These are phyloP conservation scores for Clarias laeviceps DNA, from an alignment of 2,797 vertebrate species.

Conservation along the genomic window DNA sequence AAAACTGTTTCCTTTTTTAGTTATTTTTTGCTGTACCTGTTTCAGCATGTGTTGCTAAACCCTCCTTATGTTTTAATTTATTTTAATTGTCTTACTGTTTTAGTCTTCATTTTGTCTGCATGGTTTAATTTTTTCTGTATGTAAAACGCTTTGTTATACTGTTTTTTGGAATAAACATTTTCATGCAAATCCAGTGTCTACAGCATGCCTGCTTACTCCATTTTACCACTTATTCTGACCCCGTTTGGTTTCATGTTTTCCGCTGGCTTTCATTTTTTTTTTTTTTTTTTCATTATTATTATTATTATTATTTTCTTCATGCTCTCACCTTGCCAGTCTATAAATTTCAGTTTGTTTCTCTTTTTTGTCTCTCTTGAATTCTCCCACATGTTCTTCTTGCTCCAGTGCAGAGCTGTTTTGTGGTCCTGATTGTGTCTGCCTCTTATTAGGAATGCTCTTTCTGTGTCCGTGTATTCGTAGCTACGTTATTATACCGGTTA, in stretches of 20 bases:
- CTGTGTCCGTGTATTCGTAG: not conserved
- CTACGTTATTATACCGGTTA: not conserved
- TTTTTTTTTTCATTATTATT: too few relatives aligned
- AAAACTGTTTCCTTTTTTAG: constrained; percentile 32
- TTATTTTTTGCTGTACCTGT: constrained; percentile 23
- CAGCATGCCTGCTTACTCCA: constrained; percentile 69
- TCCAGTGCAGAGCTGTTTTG: constrained; percentile 21
- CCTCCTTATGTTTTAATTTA: constrained; percentile 47
- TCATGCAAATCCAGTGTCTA: constrained; percentile 52
- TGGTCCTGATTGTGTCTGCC: constrained; percentile 12
- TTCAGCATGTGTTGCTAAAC: constrained; percentile 29
- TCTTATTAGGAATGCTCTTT: constrained; percentile 26
- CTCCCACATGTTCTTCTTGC: not conserved
- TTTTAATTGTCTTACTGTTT: constrained; percentile 52
- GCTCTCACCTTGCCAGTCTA: not conserved
- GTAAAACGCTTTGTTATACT: constrained; percentile 58
- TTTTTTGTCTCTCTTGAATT: constrained; percentile 9
- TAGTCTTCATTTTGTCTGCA: constrained; percentile 61
- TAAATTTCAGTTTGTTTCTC: constrained; percentile 26
- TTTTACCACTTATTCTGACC: constrained; percentile 40
- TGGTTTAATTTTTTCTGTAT: constrained; percentile 48
- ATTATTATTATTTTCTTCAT: not conserved
- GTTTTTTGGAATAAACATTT: constrained; percentile 77
- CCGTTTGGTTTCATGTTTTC: constrained; percentile 17
- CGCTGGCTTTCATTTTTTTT: not conserved